A percentile compares a stretch with the other conserved stretches of the same genome.
phyloP scores from a whole-genome alignment of 1,140 invertebrate species.

The Platorchestia sp. region DNA sequence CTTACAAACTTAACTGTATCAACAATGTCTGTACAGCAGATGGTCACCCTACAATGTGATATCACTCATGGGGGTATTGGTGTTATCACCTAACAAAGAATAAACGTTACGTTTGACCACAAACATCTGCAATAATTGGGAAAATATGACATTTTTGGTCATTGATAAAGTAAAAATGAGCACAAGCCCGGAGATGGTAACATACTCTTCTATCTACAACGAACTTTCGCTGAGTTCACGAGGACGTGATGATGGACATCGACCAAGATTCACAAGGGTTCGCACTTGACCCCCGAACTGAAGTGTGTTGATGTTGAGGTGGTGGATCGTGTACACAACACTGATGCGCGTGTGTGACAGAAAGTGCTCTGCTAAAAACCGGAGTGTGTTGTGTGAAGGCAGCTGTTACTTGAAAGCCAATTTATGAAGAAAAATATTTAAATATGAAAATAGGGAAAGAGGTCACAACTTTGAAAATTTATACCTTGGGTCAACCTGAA shows the following conservation, averaged over 20 bases:
- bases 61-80: background rate
- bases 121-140: background rate
- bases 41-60: background rate
- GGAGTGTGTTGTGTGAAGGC: constrained; percentile 4
- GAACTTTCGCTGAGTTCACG: background rate
- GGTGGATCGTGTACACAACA: background rate
- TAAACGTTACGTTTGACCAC: background rate
- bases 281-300: background rate
- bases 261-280: background rate
- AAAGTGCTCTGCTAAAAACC: background rate
- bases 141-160: background rate
- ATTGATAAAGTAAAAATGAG: background rate
- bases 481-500: background rate
- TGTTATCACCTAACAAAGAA: background rate
- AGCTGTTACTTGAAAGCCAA: background rate
- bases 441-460: background rate
- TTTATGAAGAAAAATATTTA: background rate
- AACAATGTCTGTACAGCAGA: background rate
- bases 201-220: background rate
- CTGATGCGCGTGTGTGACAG: constrained; percentile 29
- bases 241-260: background rate
- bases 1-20: background rate
- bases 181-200: background rate
- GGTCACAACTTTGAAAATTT: background rate
- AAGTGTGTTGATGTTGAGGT: background rate